Conservation (phyloP, 2,888 invertebrate species). For the Pecten maximus region DNA sequence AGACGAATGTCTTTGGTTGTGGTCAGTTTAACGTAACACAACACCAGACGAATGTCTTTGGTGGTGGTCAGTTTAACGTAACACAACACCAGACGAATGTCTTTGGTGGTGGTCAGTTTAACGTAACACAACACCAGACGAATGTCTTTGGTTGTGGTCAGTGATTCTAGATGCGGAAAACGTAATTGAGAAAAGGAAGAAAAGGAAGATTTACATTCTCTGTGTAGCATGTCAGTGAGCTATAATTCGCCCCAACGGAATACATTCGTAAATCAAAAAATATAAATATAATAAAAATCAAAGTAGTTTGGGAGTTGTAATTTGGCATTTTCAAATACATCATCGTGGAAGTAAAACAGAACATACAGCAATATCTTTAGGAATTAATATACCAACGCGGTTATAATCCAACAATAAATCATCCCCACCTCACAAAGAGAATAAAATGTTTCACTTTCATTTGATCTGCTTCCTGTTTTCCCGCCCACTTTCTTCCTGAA, state of each 20-base stretch:
- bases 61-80: too few relatives aligned
- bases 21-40: too few relatives aligned
- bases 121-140: too few relatives aligned
- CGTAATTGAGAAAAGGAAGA: too few relatives aligned
- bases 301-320: neutral
- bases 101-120: too few relatives aligned
- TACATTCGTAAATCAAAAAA: neutral
- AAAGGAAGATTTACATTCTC: neutral
- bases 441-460: neutral
- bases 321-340: slow-evolving; percentile 13
- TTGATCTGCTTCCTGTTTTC: neutral
- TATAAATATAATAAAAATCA: neutral
- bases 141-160: too few relatives aligned
- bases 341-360: neutral
- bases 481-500: neutral
- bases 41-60: too few relatives aligned
- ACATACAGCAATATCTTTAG: neutral
- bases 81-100: too few relatives aligned
- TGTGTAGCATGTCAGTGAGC: neutral
- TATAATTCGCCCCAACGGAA: neutral
- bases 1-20: too few relatives aligned
- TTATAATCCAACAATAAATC: neutral
- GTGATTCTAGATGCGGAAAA: too few relatives aligned
- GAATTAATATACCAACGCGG: neutral
- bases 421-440: neutral